phyloP scores from a whole-genome alignment of 2,797 vertebrate genomes.

The Siniperca scherzeri region DNA sequence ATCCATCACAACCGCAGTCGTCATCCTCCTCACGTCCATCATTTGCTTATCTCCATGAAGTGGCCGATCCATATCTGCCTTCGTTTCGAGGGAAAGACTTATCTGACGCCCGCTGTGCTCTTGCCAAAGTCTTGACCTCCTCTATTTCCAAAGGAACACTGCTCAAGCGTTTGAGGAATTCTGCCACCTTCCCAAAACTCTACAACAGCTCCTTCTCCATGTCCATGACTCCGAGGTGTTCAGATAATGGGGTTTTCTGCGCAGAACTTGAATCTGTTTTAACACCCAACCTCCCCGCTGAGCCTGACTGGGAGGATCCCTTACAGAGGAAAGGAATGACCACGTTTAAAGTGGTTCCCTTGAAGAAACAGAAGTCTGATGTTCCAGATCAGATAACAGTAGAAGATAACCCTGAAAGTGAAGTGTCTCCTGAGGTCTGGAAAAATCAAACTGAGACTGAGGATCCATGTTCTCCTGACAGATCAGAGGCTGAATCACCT shows the following conservation, averaged over 20 bases:
- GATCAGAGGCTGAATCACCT: conserved; percentile 17
- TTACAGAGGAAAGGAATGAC: conserved; percentile 63
- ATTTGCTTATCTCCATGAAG: conserved; percentile 31
- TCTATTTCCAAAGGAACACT: conserved; percentile 61
- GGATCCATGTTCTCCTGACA: background rate
- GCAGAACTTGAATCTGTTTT: conserved; percentile 5
- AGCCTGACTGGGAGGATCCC: conserved; percentile 64
- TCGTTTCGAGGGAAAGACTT: conserved; percentile 51
- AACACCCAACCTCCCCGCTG: conserved; percentile 21
- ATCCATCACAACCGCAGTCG: conserved; percentile 4
- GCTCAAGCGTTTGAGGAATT: conserved; percentile 57
- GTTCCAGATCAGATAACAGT: conserved; percentile 2
- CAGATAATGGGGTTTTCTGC: background rate
- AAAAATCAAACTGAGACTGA: background rate
- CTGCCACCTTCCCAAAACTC: conserved; percentile 33
- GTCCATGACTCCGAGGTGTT: background rate
- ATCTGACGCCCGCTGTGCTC: conserved; percentile 57
- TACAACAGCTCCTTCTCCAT: conserved; percentile 11
- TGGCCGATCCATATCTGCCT: conserved; percentile 28
- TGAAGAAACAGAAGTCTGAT: conserved; percentile 12
- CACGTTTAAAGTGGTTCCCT: conserved; percentile 80
- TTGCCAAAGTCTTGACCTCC: conserved; percentile 74
- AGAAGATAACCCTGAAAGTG: background rate
- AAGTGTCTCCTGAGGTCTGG: conserved; percentile 1
- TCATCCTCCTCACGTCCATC: conserved; percentile 41